phyloP scores from a whole-genome alignment of 2,113 vertebrate species.

The Charadrius vociferus region DNA sequence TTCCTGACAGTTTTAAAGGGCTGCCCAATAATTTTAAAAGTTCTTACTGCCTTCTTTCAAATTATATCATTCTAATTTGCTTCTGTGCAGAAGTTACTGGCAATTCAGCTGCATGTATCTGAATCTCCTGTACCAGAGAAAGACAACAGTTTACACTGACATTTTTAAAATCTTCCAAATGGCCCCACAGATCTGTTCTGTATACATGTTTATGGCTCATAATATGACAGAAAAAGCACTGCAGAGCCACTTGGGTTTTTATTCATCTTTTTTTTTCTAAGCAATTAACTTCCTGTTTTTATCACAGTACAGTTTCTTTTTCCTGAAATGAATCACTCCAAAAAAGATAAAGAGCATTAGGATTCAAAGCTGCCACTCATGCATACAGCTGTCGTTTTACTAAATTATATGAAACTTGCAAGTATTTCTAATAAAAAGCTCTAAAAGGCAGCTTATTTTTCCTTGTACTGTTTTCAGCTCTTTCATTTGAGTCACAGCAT shows the following conservation, averaged over 20 bases:
- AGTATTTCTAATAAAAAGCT: conserved; percentile 10
- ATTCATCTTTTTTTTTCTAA: not conserved
- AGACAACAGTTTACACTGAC: not conserved
- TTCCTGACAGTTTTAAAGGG: not conserved
- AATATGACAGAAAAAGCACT: conserved; percentile 37
- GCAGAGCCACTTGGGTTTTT: not conserved
- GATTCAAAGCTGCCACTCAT: conserved; percentile 29
- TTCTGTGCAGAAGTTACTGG: not conserved
- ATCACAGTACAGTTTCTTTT: conserved; percentile 15
- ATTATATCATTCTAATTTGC: not conserved
- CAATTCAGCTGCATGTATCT: not conserved
- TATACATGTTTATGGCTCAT: not conserved
- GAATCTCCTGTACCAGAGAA: not conserved
- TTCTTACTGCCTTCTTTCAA: not conserved
- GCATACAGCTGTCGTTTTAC: conserved; percentile 8
- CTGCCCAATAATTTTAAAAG: not conserved
- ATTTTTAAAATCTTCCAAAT: conserved; percentile 15
- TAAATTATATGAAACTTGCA: not conserved
- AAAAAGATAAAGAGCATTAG: conserved; percentile 19
- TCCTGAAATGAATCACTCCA: conserved; percentile 34
- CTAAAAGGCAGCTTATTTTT: conserved; percentile 12
- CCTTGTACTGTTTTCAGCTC: not conserved
- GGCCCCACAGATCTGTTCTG: not conserved
- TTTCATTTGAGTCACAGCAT: not conserved
- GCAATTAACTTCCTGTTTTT: conserved; percentile 36